Percentiles rank a stretch among this genome's conserved stretches.
Conservation (phyloP, 2,888 invertebrate genomes). For the Drosophila mulleri region DNA sequence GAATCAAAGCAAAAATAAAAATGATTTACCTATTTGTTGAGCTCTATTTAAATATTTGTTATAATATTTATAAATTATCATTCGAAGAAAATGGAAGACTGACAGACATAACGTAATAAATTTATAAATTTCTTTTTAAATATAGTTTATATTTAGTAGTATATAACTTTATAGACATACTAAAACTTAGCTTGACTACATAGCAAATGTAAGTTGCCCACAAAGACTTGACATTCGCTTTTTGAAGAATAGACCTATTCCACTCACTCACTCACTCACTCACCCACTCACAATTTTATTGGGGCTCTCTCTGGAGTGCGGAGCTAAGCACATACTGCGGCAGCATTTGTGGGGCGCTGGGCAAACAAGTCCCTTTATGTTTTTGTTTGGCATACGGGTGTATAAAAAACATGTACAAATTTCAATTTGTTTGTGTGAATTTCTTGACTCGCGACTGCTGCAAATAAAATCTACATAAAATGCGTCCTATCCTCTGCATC, state of each 20-base stretch:
- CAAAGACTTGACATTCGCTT: background rate
- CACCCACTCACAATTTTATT: background rate
- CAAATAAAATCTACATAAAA: slow-evolving; percentile 78
- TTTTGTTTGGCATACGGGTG: slow-evolving; percentile 46
- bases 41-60: no score
- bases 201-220: background rate
- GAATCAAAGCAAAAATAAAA: background rate
- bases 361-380: slow-evolving; percentile 65
- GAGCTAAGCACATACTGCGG: slow-evolving; percentile 29
- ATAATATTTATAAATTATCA: no score
- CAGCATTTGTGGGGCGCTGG: slow-evolving; percentile 48
- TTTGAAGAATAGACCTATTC: background rate
- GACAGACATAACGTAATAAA: no score
- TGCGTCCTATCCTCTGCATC: slow-evolving; percentile 10
- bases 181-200: background rate
- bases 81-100: no score
- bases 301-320: background rate
- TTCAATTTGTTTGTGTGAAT: slow-evolving; percentile 74
- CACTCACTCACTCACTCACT: background rate
- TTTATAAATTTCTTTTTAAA: no score
- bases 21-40: no score
- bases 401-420: slow-evolving; percentile 74
- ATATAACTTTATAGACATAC: no score
- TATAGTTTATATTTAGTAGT: no score
- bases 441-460: slow-evolving; percentile 74